Evolutionary conservation across 2,113 vertebrate species (phyloP).

Genomic region (Scytalopus superciliaris): DNA sequence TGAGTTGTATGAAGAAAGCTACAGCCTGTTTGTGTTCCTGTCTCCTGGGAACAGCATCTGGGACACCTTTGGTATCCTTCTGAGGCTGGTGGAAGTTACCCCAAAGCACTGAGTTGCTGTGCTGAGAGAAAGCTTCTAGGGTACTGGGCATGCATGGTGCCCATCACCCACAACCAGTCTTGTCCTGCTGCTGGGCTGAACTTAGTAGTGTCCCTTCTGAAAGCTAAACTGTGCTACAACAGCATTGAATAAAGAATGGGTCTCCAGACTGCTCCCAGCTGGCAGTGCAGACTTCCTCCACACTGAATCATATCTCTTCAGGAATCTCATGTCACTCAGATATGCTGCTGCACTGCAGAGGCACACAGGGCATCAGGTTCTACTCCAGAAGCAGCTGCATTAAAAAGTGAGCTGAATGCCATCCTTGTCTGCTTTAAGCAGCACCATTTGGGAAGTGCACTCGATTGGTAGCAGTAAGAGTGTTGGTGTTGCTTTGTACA

Average conservation of each 20-base stretch:
- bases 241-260: neutral
- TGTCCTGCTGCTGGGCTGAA: neutral
- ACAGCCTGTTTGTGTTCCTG: neutral
- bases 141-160: neutral
- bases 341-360: neutral
- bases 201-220: neutral
- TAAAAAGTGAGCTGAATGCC: neutral
- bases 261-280: neutral
- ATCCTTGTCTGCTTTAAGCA: neutral
- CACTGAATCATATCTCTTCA: rapidly evolving
- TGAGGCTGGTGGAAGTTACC: neutral
- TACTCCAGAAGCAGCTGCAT: neutral
- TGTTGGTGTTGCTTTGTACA: neutral
- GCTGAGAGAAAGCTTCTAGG: neutral
- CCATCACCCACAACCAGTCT: neutral
- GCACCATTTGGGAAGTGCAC: neutral
- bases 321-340: neutral
- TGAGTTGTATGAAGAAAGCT: neutral
- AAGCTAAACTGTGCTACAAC: neutral
- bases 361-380: neutral
- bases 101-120: neutral
- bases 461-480: rapidly evolving
- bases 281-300: neutral
- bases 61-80: neutral
- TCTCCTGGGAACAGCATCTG: neutral